Evolutionary conservation across 1,140 invertebrate species (phyloP).

Genomic region (Panagrolaimus sp.): DNA sequence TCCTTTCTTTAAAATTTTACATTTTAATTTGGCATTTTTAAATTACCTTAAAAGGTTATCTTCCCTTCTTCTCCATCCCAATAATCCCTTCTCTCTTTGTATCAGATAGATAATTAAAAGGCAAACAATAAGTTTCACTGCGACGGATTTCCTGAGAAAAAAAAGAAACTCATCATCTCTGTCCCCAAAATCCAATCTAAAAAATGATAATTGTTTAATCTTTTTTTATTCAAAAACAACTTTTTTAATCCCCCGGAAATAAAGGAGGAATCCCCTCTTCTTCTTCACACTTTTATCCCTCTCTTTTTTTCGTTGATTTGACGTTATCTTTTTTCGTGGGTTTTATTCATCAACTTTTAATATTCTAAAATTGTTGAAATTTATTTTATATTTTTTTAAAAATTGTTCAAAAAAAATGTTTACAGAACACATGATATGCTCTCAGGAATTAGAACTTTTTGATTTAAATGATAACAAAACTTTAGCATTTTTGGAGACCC

Average conservation of each 20-base stretch:
- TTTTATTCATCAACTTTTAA: not conserved
- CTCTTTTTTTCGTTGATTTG: not conserved
- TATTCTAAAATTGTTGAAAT: no score
- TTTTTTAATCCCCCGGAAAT: not conserved
- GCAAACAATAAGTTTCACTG: no score
- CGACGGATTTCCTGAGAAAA: no score
- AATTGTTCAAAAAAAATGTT: not conserved
- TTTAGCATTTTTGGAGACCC: constrained; percentile 43
- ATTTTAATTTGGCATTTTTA: no score
- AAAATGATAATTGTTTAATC: constrained; percentile 6
- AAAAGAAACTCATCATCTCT: no score
- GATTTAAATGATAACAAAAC: constrained; percentile 40
- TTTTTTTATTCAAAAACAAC: constrained; percentile 11
- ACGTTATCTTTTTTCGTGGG: not conserved
- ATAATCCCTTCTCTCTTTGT: no score
- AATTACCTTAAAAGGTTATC: no score
- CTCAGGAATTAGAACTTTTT: constrained; percentile 47
- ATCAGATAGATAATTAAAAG: no score
- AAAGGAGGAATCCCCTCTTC: not conserved
- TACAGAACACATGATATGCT: constrained; percentile 43
- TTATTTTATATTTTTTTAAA: no score
- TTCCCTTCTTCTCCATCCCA: no score
- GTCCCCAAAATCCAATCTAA: not conserved
- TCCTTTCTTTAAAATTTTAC: no score
- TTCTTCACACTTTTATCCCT: not conserved